Conservation (phyloP, 2,113 vertebrate genomes). For the Prinia subflava region DNA sequence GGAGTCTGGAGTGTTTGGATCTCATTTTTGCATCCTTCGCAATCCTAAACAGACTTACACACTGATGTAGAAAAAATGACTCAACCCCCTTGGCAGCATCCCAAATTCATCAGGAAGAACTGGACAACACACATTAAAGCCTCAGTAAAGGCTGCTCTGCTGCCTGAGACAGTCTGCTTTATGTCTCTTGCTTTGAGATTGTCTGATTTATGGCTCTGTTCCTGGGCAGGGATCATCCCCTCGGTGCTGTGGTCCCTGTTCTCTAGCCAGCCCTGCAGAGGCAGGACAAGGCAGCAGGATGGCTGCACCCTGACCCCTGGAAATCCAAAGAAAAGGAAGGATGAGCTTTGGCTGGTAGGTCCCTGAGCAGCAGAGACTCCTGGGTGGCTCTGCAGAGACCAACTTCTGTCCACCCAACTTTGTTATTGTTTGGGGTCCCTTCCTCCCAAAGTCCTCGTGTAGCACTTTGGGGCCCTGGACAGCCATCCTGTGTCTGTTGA, state of each 20-base stretch:
- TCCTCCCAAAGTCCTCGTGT: not conserved
- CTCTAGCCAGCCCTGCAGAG: not conserved
- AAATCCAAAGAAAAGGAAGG: not conserved
- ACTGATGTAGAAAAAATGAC: fast-evolving
- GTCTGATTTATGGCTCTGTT: not conserved
- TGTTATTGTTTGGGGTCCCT: not conserved
- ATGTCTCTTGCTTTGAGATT: not conserved
- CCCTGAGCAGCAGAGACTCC: not conserved
- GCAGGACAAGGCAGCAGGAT: not conserved
- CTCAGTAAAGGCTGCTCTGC: not conserved
- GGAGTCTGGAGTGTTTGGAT: not conserved
- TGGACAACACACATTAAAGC: not conserved
- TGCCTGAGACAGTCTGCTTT: not conserved
- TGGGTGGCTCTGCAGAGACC: not conserved
- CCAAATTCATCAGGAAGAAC: not conserved
- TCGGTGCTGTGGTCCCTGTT: not conserved
- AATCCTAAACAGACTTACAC: not conserved
- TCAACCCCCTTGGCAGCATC: not conserved
- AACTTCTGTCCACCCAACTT: not conserved
- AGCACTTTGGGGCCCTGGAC: not conserved
- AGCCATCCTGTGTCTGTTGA: not conserved
- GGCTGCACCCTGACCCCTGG: not conserved
- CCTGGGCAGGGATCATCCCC: not conserved
- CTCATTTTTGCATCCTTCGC: not conserved
- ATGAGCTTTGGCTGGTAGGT: not conserved